Conservation (phyloP, 2,113 vertebrate genomes). For the Eurypyga helias region DNA sequence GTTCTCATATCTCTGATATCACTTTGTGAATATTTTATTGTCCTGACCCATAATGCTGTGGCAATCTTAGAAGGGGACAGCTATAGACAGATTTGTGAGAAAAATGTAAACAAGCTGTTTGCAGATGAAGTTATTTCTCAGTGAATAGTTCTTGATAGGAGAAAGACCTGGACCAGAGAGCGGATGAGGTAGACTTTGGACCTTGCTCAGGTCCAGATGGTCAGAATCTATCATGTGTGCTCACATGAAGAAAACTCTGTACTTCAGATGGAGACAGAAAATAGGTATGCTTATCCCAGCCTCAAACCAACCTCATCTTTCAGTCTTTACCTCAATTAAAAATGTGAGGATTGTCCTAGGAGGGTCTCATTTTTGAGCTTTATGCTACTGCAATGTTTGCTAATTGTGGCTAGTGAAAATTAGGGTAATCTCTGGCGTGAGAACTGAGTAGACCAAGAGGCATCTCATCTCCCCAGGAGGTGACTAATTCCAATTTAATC, state of each 20-base stretch:
- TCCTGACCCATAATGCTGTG: background rate
- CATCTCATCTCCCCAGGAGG: background rate
- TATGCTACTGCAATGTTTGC: background rate
- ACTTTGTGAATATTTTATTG: background rate
- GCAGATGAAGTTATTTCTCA: background rate
- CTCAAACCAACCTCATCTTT: background rate
- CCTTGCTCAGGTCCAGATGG: background rate
- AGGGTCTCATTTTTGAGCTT: background rate
- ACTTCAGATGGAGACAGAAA: background rate
- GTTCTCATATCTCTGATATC: background rate
- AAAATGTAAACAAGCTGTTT: background rate
- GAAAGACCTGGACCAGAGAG: background rate
- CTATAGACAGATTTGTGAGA: background rate
- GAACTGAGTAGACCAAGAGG: background rate
- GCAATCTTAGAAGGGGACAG: background rate
- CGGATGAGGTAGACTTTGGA: background rate
- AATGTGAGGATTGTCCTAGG: background rate
- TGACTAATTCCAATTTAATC: slow-evolving; percentile 27
- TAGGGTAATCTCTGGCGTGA: background rate
- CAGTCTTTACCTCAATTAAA: background rate
- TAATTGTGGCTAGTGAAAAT: background rate
- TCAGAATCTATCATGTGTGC: background rate
- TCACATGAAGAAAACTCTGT: background rate
- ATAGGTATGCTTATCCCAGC: background rate
- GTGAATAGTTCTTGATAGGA: background rate